Evolutionary conservation across 2,797 vertebrate species (phyloP), one percentile per base, ranked within the genome.

Genomic region (Urosaurus nigricauda): DNA sequence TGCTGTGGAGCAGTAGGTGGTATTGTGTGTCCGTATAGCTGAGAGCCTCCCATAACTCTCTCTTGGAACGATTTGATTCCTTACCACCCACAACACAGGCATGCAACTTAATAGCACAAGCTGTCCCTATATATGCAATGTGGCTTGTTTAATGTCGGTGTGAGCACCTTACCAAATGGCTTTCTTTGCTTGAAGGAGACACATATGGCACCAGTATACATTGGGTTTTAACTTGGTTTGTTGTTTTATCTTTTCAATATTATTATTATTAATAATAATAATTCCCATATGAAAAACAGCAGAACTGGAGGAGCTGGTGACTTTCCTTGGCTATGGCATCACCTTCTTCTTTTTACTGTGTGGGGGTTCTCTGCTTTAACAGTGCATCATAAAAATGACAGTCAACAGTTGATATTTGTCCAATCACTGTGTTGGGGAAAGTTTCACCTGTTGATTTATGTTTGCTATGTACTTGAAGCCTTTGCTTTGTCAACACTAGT

Each of bases 21-120:
- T 86, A 77, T 86, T 86, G 73, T 86, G 79, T 89, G 84, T 82
- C 84, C 78, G 37, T 89, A 40, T 70, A 82, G 79, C 79, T 71
- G 70, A 75, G 56, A 85, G 79, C 71, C 70, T 89, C 71, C 78
- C 84, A 86, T 89, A 89, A 83, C 79, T 56, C 79, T 86, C 71
- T 70, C 71, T 89, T 89, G 84, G 92, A 95, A 93, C 89, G 79
- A 90, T 94, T 91, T 91, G 86, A 40, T 92, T 93, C 90, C 89
- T 93, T 86, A 92, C 91, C 95, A 94, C 92, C 92, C 95, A 96
- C 94, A 0, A 84, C 92, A 92, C 84, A 92, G 93, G 91, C 87
- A 91, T 84, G 88, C 91, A 92, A 83, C 92, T 93, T 94, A 84
- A 92, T 94, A 93, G 95, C 93, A 95, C 95, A 95, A 92, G 94